A percentile compares a stretch with the other conserved stretches of the same genome.
These are phyloP conservation scores for Drosophila oshimai DNA, from an alignment of 1,140 invertebrate species.

Conservation along the genomic window DNA sequence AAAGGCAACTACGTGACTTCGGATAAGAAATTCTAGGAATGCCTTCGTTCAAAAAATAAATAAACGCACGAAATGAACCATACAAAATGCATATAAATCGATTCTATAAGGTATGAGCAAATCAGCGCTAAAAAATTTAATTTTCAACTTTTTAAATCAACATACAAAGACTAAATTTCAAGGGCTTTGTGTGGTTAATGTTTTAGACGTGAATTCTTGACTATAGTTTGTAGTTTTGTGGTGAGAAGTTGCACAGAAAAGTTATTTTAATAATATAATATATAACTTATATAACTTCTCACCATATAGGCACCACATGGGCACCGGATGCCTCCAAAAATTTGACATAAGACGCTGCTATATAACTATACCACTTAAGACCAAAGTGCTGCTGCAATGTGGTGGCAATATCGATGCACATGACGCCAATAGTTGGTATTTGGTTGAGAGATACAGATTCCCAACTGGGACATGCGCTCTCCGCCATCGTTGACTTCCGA, in stretches of 20 bases:
- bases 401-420: conserved; percentile 86
- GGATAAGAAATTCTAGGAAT: background rate
- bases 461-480: background rate
- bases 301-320: conserved; percentile 92
- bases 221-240: too few species aligned
- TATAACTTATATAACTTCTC: conserved; percentile 66
- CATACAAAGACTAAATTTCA: too few species aligned
- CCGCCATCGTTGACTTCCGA: background rate
- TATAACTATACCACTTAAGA: conserved; percentile 86
- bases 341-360: conserved; percentile 94
- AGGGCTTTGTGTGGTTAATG: too few species aligned
- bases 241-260: too few species aligned
- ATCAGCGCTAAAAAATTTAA: too few species aligned
- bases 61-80: background rate
- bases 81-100: background rate
- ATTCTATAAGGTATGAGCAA: too few species aligned
- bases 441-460: too few species aligned
- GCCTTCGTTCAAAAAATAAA: background rate
- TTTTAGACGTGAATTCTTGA: too few species aligned
- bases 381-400: conserved; percentile 78
- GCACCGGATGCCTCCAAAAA: conserved; percentile 92
- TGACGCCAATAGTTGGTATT: conserved; percentile 85
- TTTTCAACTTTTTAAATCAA: background rate
- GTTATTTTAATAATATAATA: too few species aligned
- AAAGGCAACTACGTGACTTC: background rate